Percentiles rank a stretch among this genome's conserved stretches.
phyloP scores from a whole-genome alignment of 2,113 vertebrate species.

The Mirza zaza region DNA sequence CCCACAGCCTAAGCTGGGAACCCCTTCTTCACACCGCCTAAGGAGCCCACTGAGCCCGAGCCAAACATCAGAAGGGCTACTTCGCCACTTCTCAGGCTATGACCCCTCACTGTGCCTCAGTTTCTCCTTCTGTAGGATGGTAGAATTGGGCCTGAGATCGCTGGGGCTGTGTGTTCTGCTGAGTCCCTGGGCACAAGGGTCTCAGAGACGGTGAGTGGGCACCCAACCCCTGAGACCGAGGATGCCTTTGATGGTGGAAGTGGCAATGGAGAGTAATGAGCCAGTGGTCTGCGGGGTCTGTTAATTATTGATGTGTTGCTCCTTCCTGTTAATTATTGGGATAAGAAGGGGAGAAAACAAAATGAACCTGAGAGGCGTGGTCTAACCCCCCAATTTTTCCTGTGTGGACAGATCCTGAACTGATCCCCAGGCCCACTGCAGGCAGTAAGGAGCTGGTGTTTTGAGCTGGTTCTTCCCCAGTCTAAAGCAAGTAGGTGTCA shows the following conservation, averaged over 20 bases:
- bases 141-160: background rate
- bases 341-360: background rate
- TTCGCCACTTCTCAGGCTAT: background rate
- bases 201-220: background rate
- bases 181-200: background rate
- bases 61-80: background rate
- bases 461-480: background rate
- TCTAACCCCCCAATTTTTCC: background rate
- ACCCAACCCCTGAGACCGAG: background rate
- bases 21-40: background rate
- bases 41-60: background rate
- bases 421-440: background rate
- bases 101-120: background rate
- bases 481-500: background rate
- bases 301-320: background rate
- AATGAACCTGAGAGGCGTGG: background rate
- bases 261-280: background rate
- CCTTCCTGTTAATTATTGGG: background rate
- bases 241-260: background rate
- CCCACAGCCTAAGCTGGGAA: background rate
- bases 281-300: background rate
- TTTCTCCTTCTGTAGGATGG: background rate
- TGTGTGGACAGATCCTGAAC: background rate
- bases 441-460: background rate
- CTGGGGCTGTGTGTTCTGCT: background rate